Conservation (phyloP, 1,140 invertebrate species). For the Heliothis virescens region DNA sequence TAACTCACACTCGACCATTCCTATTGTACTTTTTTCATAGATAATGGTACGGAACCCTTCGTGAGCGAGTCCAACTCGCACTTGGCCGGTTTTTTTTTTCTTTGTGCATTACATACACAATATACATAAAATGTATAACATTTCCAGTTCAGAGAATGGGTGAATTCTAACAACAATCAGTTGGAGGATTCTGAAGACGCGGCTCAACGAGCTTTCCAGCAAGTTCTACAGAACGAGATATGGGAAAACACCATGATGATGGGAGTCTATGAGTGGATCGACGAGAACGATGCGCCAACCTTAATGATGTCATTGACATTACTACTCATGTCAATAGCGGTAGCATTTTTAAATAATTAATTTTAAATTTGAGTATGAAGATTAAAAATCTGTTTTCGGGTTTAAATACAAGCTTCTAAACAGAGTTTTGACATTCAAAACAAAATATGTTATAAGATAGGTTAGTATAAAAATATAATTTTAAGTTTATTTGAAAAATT, state of each 20-base stretch:
- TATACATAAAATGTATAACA: too few relatives aligned
- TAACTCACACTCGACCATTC: too few relatives aligned
- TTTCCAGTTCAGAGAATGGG: conserved; percentile 74
- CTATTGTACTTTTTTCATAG: too few relatives aligned
- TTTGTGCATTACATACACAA: too few relatives aligned
- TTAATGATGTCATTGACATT: conserved; percentile 65
- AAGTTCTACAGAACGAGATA: conserved; percentile 54
- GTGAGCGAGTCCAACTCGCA: too few relatives aligned
- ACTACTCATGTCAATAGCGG: conserved; percentile 61
- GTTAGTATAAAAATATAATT: conserved; percentile 8
- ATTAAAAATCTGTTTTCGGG: background rate
- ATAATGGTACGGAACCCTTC: too few relatives aligned
- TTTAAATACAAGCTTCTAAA: background rate
- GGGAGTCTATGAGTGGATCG: conserved; percentile 76
- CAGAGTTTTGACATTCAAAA: background rate
- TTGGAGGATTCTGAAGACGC: conserved; percentile 61
- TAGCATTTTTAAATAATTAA: conserved; percentile 71
- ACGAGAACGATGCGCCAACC: conserved; percentile 74
- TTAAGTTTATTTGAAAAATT: background rate
- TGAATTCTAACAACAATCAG: conserved; percentile 62
- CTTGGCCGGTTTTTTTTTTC: too few relatives aligned
- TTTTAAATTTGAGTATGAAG: background rate
- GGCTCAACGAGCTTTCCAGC: conserved; percentile 55
- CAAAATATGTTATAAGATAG: conserved; percentile 1
- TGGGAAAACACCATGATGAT: conserved; percentile 64